A percentile compares a stretch with the other conserved stretches of the same genome.
Evolutionary conservation across 2,113 vertebrate genomes (phyloP).

Genomic region (Fregetta grallaria): DNA sequence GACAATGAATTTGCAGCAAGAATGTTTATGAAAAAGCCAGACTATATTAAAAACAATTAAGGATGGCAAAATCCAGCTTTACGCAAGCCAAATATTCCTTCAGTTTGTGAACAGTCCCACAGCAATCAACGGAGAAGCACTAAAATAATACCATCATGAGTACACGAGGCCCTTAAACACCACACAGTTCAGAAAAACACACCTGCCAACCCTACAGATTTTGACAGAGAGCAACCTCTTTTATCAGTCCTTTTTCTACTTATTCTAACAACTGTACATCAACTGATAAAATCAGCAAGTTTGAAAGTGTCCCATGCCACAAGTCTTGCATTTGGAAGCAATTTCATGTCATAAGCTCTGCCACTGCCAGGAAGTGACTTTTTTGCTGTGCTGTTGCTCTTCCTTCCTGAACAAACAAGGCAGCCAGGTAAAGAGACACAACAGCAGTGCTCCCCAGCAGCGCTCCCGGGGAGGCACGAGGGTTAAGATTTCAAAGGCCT

Average conservation of each 20-base stretch:
- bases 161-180: background rate
- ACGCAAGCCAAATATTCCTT: slow-evolving; percentile 31
- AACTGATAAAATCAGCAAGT: background rate
- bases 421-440: background rate
- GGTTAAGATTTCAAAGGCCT: background rate
- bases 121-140: slow-evolving; percentile 40
- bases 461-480: background rate
- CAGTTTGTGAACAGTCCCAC: slow-evolving; percentile 19
- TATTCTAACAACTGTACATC: background rate
- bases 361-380: background rate
- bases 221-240: background rate
- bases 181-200: background rate
- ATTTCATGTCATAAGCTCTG: background rate
- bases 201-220: background rate
- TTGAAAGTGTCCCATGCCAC: background rate
- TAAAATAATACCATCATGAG: background rate
- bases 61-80: slow-evolving; percentile 21
- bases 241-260: background rate
- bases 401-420: background rate
- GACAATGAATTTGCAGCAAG: background rate
- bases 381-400: background rate
- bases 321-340: background rate
- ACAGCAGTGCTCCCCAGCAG: background rate
- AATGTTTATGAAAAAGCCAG: slow-evolving; percentile 8
- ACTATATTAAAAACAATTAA: slow-evolving; percentile 58